Conservation (phyloP, 2,888 invertebrate genomes). For the Halictus ligatus region DNA sequence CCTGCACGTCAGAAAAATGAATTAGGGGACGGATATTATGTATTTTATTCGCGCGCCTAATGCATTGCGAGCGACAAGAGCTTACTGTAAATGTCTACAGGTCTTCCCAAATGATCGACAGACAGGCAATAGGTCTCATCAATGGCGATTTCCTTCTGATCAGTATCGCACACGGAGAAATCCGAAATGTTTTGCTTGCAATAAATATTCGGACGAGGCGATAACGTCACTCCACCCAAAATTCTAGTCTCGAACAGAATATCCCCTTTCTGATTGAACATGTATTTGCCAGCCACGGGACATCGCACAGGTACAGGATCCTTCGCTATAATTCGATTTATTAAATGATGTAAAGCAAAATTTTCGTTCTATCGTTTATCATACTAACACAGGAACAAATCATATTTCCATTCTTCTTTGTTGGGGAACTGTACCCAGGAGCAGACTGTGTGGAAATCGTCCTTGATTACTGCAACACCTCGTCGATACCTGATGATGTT, state of each 20-base stretch:
- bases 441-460: constrained; percentile 96
- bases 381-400: constrained; percentile 88
- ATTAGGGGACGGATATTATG: background rate
- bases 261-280: constrained; percentile 96
- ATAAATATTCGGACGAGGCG: constrained; percentile 96
- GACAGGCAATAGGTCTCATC: constrained; percentile 98
- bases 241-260: constrained; percentile 96
- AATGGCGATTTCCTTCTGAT: constrained; percentile 96
- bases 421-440: constrained; percentile 97
- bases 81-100: constrained; percentile 96
- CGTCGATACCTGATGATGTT: constrained; percentile 96
- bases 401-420: constrained; percentile 94
- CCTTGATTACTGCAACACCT: constrained; percentile 94
- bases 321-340: constrained; percentile 86
- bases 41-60: background rate
- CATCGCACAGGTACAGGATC: constrained; percentile 96
- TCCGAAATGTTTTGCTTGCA: constrained; percentile 98
- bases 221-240: constrained; percentile 96
- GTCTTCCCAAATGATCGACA: constrained; percentile 97
- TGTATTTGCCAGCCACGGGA: constrained; percentile 98
- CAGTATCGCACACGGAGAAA: constrained; percentile 97
- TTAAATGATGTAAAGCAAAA: background rate
- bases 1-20: constrained; percentile 82
- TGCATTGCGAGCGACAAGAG: constrained; percentile 35
- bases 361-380: background rate